Base-by-base conservation (phyloP, 1,140 invertebrate species). In the Micrasema minimum region DNA sequence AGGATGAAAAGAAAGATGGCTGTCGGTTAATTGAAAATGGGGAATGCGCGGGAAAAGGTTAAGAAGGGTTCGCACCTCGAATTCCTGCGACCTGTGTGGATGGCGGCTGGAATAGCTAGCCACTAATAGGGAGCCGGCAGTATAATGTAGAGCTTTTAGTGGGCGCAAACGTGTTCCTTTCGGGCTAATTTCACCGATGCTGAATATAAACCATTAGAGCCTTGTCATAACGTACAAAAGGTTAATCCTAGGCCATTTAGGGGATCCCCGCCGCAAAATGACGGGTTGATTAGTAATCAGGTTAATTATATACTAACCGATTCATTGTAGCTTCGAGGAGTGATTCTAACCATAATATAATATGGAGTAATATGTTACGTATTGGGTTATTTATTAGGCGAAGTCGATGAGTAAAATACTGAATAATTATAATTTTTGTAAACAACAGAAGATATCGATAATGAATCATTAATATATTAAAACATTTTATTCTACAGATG, bases 141-240 rank as follows among this genome's bases (percentile, higher is more conserved):
- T 31, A 31, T 31, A 59, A 59, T 59, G 55, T 38, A 35, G 55
- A 59, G 55, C 14, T 38, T 20, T 16, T 14, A 59, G 55, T 14
- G 20, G 37, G 37, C 37, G 14, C 23, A 26, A 22, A 26, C 51
- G 51, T 23, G 23, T 31, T 31, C 51, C 51, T 26, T 7, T 41
- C 16, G 55, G 26, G 37, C 55, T 59, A 59, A 59, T 59, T 59
- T 59, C 55, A 38, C 55, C 38, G 35, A 59, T 59, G 55, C 55
- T 41, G 55, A 35, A 59, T 31, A 59, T 59, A 59, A 59, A 38
- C 55, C 51, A 41, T 59, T 59, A 59, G 55, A 59, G 35, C 55
- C 55, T 31, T 38, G 55, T 59, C 55, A 59, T 59, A 59, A 59
- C 55, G 38, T 31, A 59, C 55, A 59, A 59, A 55, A 59, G 55